Percentiles rank a stretch among this genome's conserved stretches.
phyloP scores from a whole-genome alignment of 2,797 vertebrate species.

The Sebastes iracundus region DNA sequence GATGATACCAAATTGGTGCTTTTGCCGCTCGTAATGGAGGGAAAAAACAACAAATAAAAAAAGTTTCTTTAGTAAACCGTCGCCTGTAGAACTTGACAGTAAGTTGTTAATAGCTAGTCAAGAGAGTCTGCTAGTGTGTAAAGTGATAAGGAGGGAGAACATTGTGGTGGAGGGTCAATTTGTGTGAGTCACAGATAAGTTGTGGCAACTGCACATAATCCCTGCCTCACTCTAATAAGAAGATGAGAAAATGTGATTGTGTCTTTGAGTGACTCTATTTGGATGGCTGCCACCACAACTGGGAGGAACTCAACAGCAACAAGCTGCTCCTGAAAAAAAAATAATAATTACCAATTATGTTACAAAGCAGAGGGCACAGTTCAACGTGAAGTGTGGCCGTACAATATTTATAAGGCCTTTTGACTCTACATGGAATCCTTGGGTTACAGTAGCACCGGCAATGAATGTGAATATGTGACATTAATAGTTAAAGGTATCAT shows the following conservation, averaged over 20 bases:
- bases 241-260: conserved; percentile 75
- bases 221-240: conserved; percentile 67
- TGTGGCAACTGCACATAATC: conserved; percentile 67
- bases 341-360: conserved; percentile 62
- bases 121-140: conserved; percentile 31
- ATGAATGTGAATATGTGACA: conserved; percentile 50
- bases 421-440: conserved; percentile 21
- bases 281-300: conserved; percentile 56
- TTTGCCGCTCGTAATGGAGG: not conserved
- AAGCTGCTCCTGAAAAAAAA: conserved; percentile 33
- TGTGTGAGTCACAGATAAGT: conserved; percentile 67
- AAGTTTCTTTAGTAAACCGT: conserved; percentile 16
- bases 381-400: conserved; percentile 57
- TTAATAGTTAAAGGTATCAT: conserved; percentile 64
- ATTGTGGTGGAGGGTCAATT: conserved; percentile 69
- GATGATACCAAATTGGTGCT: not conserved
- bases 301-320: conserved; percentile 49
- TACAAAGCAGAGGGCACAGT: conserved; percentile 62
- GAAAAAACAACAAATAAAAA: conserved; percentile 12
- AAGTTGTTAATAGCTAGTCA: conserved; percentile 43
- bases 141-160: conserved; percentile 66
- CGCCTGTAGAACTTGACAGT: not conserved
- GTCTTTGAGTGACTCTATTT: conserved; percentile 60
- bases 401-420: conserved; percentile 62
- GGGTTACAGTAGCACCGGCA: conserved; percentile 21